Base-by-base conservation (phyloP, 2,888 invertebrate genomes). In the Tipula confusa region DNA sequence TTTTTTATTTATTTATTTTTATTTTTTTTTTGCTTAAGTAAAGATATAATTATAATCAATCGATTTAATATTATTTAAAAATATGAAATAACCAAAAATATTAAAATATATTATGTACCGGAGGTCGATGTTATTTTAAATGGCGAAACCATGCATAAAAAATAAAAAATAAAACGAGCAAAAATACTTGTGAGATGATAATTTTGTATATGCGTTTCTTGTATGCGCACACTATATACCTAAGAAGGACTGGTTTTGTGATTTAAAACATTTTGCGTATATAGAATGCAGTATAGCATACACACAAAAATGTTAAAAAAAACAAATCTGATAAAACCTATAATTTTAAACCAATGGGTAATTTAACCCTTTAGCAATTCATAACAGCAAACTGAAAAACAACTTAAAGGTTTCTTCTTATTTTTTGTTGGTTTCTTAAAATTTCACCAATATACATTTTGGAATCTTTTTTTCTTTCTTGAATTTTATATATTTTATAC, bases 321-420 rank as follows among this genome's bases (percentile, higher is more conserved):
- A 83, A 83, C 79, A 82, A 81, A 84, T 85, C 86, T 82, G 33
- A 86, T 86, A 64, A 87, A 89, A 88, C 88, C 88, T 88, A 88
- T 89, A 89, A 90, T 89, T 89, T 89, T 86, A 87, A 89, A 87
- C 88, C 89, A 90, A 88, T 89, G 88, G 87, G 87, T 88, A 89
- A 89, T 89, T 89, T 88, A 87, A 87, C 88, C 89, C 89, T 88
- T 88, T 87, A 88, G 89, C 89, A 87, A 82, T 64, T 24, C 64
- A 82, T 64, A 64, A 64, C 64, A 64, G 64, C 64, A 64, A 64
- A 64, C 64, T 83, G 33, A 29, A 83, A 29, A 64, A 64, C 64
- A 64, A 64, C 64, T 64, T 64, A 24, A 64, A 64, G 64, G 24
- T 18, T 24, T 64, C 64, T 64, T 64, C 64, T 64, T 64, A 9